These are phyloP conservation scores for Mus pahari DNA, from an alignment of 2,113 vertebrate genomes.

Conservation along the genomic window DNA sequence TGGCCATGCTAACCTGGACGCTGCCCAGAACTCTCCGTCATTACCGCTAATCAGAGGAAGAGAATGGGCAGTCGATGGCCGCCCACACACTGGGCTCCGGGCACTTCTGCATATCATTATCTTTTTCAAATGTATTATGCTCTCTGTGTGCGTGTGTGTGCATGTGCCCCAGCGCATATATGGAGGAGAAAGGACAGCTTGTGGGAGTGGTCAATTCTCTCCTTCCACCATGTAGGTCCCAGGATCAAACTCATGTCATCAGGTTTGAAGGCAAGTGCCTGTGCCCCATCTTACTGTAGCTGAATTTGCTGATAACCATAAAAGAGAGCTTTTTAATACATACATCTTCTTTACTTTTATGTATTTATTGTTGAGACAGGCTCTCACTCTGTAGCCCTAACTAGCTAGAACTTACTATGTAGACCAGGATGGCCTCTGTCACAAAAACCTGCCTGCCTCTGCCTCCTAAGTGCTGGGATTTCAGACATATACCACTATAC, in stretches of 20 bases:
- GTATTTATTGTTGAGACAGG: not conserved
- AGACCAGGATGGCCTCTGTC: not conserved
- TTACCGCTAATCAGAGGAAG: not conserved
- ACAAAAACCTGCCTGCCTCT: not conserved
- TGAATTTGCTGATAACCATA: slow-evolving; percentile 3
- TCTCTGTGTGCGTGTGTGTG: not conserved
- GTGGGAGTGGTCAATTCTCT: not conserved
- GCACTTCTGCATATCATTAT: not conserved
- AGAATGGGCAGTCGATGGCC: not conserved
- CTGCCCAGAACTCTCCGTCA: not conserved
- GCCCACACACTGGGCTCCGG: not conserved
- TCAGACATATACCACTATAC: not conserved
- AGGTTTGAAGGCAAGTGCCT: not conserved
- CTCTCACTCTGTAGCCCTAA: not conserved
- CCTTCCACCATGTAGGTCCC: too few relatives aligned
- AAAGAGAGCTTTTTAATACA: not conserved
- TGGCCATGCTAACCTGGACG: not conserved
- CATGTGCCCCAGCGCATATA: too few relatives aligned
- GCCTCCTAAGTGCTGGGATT: not conserved
- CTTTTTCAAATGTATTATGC: not conserved
- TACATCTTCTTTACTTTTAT: not conserved
- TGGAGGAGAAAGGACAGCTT: too few relatives aligned
- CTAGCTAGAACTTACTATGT: not conserved
- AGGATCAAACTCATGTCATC: not conserved
- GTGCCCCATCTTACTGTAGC: not conserved